Evolutionary conservation across 1,140 invertebrate species (phyloP).

Genomic region (Amphibalanus amphitrite): DNA sequence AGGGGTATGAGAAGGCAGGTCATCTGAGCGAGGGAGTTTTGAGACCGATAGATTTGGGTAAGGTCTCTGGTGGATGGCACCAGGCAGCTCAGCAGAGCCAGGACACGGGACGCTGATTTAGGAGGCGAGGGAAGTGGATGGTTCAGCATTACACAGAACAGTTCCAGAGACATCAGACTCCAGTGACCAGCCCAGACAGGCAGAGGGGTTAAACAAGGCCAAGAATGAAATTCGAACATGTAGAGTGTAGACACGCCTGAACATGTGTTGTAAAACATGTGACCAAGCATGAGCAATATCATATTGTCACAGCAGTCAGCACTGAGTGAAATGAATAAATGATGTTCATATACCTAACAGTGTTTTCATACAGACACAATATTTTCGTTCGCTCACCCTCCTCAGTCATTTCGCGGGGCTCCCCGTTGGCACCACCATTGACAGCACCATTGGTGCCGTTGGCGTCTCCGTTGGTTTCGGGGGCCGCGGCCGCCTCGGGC

Average conservation of each 20-base stretch:
- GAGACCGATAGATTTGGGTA: too few relatives aligned
- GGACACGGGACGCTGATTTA: too few relatives aligned
- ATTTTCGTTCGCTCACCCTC: slow-evolving; percentile 14
- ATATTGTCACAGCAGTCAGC: background rate
- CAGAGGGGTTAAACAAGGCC: too few relatives aligned
- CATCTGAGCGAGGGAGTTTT: too few relatives aligned
- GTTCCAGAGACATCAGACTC: too few relatives aligned
- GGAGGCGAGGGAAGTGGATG: too few relatives aligned
- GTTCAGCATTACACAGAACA: too few relatives aligned
- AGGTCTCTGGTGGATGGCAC: too few relatives aligned
- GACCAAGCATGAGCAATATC: background rate
- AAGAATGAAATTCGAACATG: slow-evolving; percentile 10
- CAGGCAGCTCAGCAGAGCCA: too few relatives aligned
- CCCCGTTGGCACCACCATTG: slow-evolving; percentile 17
- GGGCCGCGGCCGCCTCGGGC: slow-evolving; percentile 17
- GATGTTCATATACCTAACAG: background rate
- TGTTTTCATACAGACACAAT: too few relatives aligned
- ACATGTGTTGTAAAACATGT: background rate
- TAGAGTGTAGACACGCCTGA: background rate
- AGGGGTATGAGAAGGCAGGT: too few relatives aligned
- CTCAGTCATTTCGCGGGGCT: slow-evolving; percentile 9
- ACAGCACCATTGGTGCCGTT: slow-evolving; percentile 21
- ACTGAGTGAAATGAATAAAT: background rate
- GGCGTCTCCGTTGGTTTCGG: slow-evolving; percentile 18
- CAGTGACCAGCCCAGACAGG: too few relatives aligned